Evolutionary conservation across 2,113 vertebrate genomes (phyloP).

Genomic region (Passer domesticus): DNA sequence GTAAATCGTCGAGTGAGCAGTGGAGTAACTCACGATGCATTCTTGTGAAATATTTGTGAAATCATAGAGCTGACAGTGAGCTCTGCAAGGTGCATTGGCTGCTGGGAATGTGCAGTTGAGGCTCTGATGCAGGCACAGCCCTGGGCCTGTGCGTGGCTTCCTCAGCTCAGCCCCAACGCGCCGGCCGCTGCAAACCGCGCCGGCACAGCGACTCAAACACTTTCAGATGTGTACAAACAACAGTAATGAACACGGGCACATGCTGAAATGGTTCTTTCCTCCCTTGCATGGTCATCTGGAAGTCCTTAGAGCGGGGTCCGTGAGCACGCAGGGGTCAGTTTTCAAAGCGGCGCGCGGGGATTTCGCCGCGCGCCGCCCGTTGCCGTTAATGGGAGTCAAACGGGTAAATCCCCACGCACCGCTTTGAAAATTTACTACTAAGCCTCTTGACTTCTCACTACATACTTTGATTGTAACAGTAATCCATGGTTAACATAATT

Average conservation of each 20-base stretch:
- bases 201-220: background rate
- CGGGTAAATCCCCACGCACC: constrained; percentile 67
- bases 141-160: background rate
- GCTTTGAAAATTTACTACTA: constrained; percentile 74
- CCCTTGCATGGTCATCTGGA: constrained; percentile 52
- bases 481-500: constrained; percentile 78
- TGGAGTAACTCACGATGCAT: rapidly evolving
- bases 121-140: background rate
- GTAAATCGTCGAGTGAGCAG: rapidly evolving
- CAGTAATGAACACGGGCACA: constrained; percentile 23
- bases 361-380: constrained; percentile 58
- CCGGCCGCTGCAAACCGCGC: background rate
- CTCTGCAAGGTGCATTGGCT: background rate
- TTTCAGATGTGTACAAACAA: constrained; percentile 67
- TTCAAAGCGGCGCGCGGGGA: constrained; percentile 55
- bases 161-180: background rate
- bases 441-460: constrained; percentile 72
- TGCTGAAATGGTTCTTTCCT: constrained; percentile 45
- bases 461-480: constrained; percentile 77
- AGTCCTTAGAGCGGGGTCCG: constrained; percentile 64
- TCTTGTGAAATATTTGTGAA: background rate
- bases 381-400: constrained; percentile 69
- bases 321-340: constrained; percentile 56
- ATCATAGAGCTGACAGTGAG: background rate
- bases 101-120: background rate